These are phyloP conservation scores for Pagrus major DNA, from an alignment of 2,113 vertebrate genomes.

Conservation along the genomic window DNA sequence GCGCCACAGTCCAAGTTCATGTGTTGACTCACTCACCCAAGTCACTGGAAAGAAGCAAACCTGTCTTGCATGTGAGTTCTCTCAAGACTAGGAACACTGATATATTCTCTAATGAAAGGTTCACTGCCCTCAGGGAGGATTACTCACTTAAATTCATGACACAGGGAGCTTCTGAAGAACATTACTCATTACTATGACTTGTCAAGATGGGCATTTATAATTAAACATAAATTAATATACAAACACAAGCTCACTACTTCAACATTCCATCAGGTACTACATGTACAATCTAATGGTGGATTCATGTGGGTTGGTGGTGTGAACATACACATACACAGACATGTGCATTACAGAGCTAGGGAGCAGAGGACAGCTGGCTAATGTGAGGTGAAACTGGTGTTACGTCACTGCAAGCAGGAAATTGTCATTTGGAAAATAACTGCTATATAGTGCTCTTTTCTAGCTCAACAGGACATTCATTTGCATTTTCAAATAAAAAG, in stretches of 20 bases:
- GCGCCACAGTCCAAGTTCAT: neutral
- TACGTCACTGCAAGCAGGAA: no score
- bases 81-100: neutral
- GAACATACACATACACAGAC: no score
- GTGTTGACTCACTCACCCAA: neutral
- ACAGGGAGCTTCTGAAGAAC: neutral
- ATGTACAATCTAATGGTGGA: no score
- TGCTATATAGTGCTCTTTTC: neutral
- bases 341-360: no score
- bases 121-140: neutral
- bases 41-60: neutral
- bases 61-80: neutral
- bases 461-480: neutral
- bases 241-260: neutral
- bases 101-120: neutral
- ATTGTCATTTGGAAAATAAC: neutral
- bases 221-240: no score
- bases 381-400: no score
- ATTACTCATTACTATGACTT: neutral
- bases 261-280: no score
- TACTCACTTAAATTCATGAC: neutral
- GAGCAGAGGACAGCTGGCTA: no score
- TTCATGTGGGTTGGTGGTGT: no score
- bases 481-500: no score
- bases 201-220: slow-evolving; percentile 10